A percentile compares a stretch with the other conserved stretches of the same genome.
Evolutionary conservation across 2,888 invertebrate genomes (phyloP).

Genomic region (Nycteola revayana): DNA sequence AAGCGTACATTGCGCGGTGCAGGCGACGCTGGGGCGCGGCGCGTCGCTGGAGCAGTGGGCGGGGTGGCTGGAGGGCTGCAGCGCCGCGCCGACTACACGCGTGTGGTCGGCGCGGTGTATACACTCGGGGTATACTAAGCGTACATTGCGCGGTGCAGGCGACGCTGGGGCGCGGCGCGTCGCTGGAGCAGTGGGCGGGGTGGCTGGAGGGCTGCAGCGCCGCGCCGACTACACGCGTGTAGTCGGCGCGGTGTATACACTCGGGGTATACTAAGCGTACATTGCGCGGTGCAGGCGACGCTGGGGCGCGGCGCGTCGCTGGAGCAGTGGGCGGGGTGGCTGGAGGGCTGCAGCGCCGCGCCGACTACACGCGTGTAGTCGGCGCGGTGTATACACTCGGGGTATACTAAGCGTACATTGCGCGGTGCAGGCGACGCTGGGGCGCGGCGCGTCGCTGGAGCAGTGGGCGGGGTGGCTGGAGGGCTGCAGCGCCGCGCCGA

Average conservation of each 20-base stretch:
- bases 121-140: constrained; percentile 83
- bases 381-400: no score
- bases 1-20: no score
- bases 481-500: constrained; percentile 91
- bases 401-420: no score
- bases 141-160: constrained; percentile 56
- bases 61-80: constrained; percentile 95
- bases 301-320: constrained; percentile 93
- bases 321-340: constrained; percentile 68
- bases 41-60: constrained; percentile 99
- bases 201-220: background rate
- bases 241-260: no score
- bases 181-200: background rate
- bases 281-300: constrained; percentile 90
- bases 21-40: constrained; percentile 88
- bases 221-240: constrained; percentile 88
- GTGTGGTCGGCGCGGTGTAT: constrained; percentile 91
- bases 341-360: constrained; percentile 90
- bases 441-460: constrained; percentile 92
- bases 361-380: constrained; percentile 84
- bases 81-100: constrained; percentile 91
- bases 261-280: no score
- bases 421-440: no score
- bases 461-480: constrained; percentile 99
- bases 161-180: constrained; percentile 89